These are phyloP conservation scores for Beaufortia kweichowensis DNA, from an alignment of 2,113 vertebrate species.

Conservation along the genomic window DNA sequence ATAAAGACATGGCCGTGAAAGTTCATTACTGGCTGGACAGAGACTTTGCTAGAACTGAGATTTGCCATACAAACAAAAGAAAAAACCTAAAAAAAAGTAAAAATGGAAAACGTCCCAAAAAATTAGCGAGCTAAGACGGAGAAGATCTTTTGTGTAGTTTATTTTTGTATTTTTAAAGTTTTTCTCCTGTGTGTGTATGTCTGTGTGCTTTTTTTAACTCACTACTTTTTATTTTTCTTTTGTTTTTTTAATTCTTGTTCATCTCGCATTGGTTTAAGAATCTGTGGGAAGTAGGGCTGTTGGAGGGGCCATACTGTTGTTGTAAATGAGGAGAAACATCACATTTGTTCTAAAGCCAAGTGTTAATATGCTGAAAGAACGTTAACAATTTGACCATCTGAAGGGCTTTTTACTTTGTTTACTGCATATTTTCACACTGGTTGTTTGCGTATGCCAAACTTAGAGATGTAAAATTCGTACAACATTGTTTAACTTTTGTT, in stretches of 20 bases:
- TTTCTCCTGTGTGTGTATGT: constrained; percentile 66
- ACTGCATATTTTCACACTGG: constrained; percentile 61
- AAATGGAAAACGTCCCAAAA: constrained; percentile 67
- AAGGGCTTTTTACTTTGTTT: constrained; percentile 69
- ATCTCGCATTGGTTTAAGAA: constrained; percentile 68
- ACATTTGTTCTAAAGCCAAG: constrained; percentile 4
- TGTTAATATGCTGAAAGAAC: constrained; percentile 64
- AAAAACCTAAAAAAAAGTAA: constrained; percentile 51
- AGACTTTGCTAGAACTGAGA: constrained; percentile 70
- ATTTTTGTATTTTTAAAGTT: constrained; percentile 81
- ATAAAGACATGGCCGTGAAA: constrained; percentile 57
- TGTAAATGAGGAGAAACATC: neutral
- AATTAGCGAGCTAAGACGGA: constrained; percentile 72
- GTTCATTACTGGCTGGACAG: constrained; percentile 64
- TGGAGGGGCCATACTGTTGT: neutral
- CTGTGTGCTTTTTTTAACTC: constrained; percentile 68
- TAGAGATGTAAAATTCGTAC: constrained; percentile 54
- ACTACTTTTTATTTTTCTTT: neutral
- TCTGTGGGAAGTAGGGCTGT: constrained; percentile 60
- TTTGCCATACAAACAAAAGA: constrained; percentile 68
- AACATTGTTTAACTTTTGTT: constrained; percentile 35
- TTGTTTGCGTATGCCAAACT: constrained; percentile 71
- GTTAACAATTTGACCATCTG: constrained; percentile 67
- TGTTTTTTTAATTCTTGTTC: constrained; percentile 59
- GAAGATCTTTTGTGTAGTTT: constrained; percentile 77